A percentile compares a stretch with the other conserved stretches of the same genome.
These are phyloP conservation scores for Napeogenes inachia DNA, from an alignment of 2,888 invertebrate species.

Conservation along the genomic window DNA sequence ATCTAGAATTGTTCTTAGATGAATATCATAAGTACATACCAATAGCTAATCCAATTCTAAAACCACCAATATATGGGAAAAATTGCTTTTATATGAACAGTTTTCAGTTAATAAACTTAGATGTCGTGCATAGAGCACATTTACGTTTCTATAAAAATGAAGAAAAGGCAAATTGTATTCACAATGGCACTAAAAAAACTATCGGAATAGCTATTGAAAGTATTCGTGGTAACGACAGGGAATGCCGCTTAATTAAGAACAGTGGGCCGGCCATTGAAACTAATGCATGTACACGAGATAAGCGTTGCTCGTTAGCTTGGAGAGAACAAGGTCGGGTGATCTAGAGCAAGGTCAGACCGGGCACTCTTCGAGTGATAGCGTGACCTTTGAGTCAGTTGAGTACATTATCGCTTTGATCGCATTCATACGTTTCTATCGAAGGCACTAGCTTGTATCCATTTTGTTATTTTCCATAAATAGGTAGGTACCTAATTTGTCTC, in stretches of 20 bases:
- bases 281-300: conserved; percentile 54
- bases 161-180: background rate
- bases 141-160: no score
- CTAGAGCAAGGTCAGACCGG: conserved; percentile 68
- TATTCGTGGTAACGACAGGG: conserved; percentile 38
- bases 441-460: background rate
- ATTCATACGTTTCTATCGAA: conserved; percentile 12
- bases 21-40: no score
- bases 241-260: conserved; percentile 56
- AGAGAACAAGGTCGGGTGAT: conserved; percentile 65
- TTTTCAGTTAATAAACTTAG: no score
- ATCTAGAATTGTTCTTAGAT: no score
- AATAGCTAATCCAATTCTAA: no score
- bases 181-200: background rate
- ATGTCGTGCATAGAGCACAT: no score
- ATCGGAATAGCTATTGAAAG: conserved; percentile 6
- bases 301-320: conserved; percentile 52
- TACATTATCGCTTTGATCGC: conserved; percentile 57
- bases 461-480: background rate
- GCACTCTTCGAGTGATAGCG: conserved; percentile 69
- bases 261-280: conserved; percentile 54
- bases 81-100: no score
- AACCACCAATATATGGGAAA: no score
- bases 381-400: conserved; percentile 62
- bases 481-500: no score